Conservation (phyloP, 2,113 vertebrate genomes). For the Ailurus styani region DNA sequence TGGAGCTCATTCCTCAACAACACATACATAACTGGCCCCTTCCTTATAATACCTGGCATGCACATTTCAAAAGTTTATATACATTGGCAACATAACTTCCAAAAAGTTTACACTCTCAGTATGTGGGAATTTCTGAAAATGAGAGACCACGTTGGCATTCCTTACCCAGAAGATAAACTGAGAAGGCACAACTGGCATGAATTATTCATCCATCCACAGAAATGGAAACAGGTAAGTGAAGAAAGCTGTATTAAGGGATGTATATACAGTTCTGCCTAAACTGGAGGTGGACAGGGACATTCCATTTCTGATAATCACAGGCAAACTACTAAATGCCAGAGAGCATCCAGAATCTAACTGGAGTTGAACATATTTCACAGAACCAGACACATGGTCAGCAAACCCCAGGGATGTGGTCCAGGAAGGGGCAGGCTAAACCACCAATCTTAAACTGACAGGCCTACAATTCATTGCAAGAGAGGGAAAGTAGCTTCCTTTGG, state of each 20-base stretch:
- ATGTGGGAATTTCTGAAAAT: neutral
- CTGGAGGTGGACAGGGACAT: neutral
- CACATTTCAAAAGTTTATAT: neutral
- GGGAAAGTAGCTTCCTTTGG: neutral
- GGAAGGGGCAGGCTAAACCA: neutral
- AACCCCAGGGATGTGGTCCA: neutral
- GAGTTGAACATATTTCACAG: neutral
- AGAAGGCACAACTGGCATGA: neutral
- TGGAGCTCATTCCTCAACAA: neutral
- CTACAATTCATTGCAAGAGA: neutral
- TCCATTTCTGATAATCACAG: neutral
- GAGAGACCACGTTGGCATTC: neutral
- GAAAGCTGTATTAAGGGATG: neutral
- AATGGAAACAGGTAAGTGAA: neutral
- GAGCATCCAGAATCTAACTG: neutral
- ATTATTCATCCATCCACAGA: neutral
- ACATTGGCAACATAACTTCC: neutral
- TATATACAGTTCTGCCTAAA: neutral
- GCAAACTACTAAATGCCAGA: neutral
- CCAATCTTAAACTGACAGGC: neutral
- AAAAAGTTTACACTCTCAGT: neutral
- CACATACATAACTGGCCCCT: neutral
- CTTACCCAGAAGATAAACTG: neutral
- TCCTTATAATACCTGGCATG: neutral
- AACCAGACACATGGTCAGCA: neutral